phyloP scores from a whole-genome alignment of 2,113 vertebrate genomes.

The Coturnix japonica region DNA sequence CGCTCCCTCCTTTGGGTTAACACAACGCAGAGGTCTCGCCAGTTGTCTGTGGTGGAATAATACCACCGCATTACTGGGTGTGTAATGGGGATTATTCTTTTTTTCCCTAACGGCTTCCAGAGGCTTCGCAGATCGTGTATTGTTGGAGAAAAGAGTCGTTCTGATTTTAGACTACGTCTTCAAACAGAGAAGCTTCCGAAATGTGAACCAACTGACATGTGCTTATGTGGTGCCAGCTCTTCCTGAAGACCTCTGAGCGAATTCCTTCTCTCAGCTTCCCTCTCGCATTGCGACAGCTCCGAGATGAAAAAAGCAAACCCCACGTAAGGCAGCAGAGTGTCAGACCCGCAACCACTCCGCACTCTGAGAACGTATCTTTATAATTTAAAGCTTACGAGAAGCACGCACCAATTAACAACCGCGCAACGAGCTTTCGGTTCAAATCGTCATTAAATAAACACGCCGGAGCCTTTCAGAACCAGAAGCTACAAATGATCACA shows the following conservation, averaged over 20 bases:
- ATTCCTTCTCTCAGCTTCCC: conserved; percentile 4
- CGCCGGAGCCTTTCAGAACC: conserved; percentile 58
- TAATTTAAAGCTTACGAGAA: conserved; percentile 49
- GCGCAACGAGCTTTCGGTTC: conserved; percentile 64
- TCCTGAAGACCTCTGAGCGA: conserved; percentile 34
- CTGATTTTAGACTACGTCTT: conserved; percentile 12
- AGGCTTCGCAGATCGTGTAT: conserved; percentile 22
- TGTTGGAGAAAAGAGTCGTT: background rate
- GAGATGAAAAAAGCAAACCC: background rate
- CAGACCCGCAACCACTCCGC: conserved; percentile 4
- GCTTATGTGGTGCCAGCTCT: conserved; percentile 22
- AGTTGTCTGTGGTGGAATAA: conserved; percentile 42
- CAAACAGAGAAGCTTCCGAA: conserved; percentile 56
- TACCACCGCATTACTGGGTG: background rate
- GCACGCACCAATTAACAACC: conserved; percentile 60
- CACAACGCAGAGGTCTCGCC: conserved; percentile 35
- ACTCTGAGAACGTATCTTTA: conserved; percentile 56
- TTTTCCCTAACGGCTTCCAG: conserved; percentile 13
- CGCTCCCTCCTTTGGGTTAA: background rate
- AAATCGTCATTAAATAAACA: conserved; percentile 70
- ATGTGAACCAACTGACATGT: conserved; percentile 16
- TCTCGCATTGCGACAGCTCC: background rate
- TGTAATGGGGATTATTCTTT: conserved; percentile 31
- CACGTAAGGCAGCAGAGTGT: background rate
- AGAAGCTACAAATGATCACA: conserved; percentile 60